Conservation (phyloP, 1,140 invertebrate genomes). For the Hylyphantes graminicola region DNA sequence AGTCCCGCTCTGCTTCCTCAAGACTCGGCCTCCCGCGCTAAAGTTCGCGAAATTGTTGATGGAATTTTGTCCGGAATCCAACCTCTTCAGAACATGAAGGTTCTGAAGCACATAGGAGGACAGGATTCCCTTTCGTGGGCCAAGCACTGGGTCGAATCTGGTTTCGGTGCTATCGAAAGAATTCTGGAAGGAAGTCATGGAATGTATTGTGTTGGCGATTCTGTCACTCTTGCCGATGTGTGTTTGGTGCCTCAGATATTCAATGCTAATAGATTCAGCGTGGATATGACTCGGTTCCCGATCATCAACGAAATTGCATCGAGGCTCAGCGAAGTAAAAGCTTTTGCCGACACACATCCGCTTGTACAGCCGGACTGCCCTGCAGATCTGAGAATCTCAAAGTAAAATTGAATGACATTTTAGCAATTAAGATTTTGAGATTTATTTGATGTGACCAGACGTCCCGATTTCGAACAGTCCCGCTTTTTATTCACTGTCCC, state of each 20-base stretch:
- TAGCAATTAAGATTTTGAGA: too few relatives aligned
- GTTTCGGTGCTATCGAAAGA: constrained; percentile 81
- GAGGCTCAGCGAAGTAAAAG: constrained; percentile 75
- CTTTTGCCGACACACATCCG: constrained; percentile 87
- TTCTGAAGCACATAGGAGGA: constrained; percentile 76
- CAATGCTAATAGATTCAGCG: constrained; percentile 79
- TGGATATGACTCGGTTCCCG: constrained; percentile 89
- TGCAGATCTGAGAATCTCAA: background rate
- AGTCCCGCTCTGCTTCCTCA: constrained; percentile 86
- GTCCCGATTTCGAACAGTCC: too few relatives aligned
- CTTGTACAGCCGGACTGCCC: constrained; percentile 92
- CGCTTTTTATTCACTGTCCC: too few relatives aligned
- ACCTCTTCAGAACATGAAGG: constrained; percentile 92
- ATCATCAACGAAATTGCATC: constrained; percentile 87
- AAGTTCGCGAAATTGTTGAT: constrained; percentile 82
- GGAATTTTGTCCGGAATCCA: constrained; percentile 93
- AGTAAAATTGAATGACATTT: too few relatives aligned
- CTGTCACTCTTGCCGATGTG: constrained; percentile 93
- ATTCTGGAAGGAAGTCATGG: constrained; percentile 84
- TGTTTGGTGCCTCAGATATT: constrained; percentile 89
- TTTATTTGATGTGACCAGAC: too few relatives aligned
- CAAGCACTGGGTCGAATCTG: constrained; percentile 83
- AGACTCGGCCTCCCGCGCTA: constrained; percentile 85
- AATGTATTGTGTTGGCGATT: constrained; percentile 94
- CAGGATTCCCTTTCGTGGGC: constrained; percentile 77